These are phyloP conservation scores for Drosophila acutilabella DNA, from an alignment of 2,888 invertebrate species.

Conservation along the genomic window DNA sequence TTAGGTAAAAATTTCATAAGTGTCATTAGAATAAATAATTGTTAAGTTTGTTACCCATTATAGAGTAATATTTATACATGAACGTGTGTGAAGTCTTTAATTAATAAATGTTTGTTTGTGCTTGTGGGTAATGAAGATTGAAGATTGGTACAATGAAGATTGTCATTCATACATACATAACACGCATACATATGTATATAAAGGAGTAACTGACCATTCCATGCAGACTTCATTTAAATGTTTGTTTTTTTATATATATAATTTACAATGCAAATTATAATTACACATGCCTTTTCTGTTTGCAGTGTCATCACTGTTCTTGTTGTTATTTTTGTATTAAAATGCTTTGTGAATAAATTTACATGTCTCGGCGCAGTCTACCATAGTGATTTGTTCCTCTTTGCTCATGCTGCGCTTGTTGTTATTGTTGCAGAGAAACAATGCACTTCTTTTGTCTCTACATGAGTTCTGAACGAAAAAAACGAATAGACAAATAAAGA, in stretches of 20 bases:
- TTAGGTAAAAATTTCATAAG: conserved; percentile 82
- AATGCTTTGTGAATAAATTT: conserved; percentile 73
- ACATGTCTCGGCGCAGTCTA: conserved; percentile 61
- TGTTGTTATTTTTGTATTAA: conserved; percentile 53
- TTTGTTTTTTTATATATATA: conserved; percentile 1
- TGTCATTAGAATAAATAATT: conserved; percentile 32
- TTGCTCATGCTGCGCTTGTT: conserved; percentile 19
- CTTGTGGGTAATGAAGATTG: background rate
- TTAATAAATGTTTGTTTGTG: background rate
- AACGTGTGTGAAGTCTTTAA: background rate
- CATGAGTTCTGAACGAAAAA: conserved; percentile 16
- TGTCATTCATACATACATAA: no score
- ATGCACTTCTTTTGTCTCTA: conserved; percentile 72
- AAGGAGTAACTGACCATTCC: no score
- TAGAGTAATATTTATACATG: conserved; percentile 2
- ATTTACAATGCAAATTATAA: conserved; percentile 62
- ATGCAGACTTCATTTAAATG: conserved; percentile 30
- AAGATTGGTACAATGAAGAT: background rate
- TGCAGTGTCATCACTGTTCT: background rate
- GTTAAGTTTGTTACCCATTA: conserved; percentile 34
- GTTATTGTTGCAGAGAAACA: conserved; percentile 54
- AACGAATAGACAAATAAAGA: background rate
- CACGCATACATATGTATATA: background rate
- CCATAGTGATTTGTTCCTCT: conserved; percentile 29
- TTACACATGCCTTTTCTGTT: conserved; percentile 57